Percentiles rank a stretch among this genome's conserved stretches.
Evolutionary conservation across 2,888 invertebrate species (phyloP).

Genomic region (Leptopterna dolabrata): DNA sequence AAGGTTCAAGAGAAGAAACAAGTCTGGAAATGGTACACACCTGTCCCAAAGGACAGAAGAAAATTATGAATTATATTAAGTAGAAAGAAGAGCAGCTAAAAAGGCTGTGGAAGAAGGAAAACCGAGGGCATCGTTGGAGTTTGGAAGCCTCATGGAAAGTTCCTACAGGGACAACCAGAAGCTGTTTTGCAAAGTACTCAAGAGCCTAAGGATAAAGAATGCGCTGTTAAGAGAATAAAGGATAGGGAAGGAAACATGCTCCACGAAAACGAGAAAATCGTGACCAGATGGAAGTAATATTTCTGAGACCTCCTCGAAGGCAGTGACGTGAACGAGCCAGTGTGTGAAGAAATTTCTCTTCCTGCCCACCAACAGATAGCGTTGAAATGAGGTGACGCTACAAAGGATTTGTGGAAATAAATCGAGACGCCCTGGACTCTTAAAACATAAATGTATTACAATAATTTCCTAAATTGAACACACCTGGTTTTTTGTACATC

Average conservation of each 20-base stretch:
- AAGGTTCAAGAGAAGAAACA: no score
- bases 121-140: neutral
- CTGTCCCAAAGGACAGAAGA: neutral
- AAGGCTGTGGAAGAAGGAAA: neutral
- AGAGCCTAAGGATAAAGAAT: neutral
- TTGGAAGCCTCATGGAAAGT: no score
- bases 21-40: neutral
- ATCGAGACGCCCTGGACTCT: conserved; percentile 1
- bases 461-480: conserved; percentile 44
- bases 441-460: conserved; percentile 49
- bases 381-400: no score
- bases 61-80: neutral
- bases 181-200: neutral
- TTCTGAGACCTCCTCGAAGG: no score
- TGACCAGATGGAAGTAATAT: neutral
- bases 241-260: neutral
- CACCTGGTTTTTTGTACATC: conserved; percentile 53
- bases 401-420: neutral
- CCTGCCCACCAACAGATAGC: no score
- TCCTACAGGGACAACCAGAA: neutral
- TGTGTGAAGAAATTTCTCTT: no score
- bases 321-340: no score
- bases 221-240: neutral
- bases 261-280: neutral
- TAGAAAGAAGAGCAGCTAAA: neutral